Evolutionary conservation across 2,797 vertebrate genomes (phyloP).

Genomic region (Mormyrops attenuatus): DNA sequence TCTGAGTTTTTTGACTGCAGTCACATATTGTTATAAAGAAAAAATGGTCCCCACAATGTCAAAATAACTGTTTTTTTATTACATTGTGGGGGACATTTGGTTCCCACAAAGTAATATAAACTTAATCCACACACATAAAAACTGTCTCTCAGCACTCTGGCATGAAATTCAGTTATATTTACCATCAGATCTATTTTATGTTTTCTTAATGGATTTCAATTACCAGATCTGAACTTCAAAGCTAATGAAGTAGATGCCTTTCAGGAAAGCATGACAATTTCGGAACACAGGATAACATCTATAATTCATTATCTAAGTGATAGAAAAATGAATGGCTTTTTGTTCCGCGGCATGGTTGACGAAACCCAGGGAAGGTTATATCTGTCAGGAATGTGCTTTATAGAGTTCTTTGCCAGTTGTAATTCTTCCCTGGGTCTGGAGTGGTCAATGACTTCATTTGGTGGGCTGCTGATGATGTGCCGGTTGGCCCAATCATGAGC

Average conservation of each 20-base stretch:
- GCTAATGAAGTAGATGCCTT: slow-evolving; percentile 52
- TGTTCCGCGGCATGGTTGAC: slow-evolving; percentile 36
- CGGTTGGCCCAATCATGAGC: background rate
- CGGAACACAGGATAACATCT: slow-evolving; percentile 46
- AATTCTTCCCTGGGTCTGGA: background rate
- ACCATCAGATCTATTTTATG: slow-evolving; percentile 61
- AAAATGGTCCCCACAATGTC: background rate
- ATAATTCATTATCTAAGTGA: slow-evolving; percentile 52
- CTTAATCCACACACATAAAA: slow-evolving; percentile 19
- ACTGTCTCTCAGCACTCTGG: slow-evolving; percentile 66
- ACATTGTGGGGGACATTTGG: background rate
- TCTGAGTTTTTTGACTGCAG: background rate
- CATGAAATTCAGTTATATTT: slow-evolving; percentile 81
- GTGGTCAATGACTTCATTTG: background rate
- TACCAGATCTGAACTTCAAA: slow-evolving; percentile 56
- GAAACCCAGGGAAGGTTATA: slow-evolving; percentile 18
- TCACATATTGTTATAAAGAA: background rate
- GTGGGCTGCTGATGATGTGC: background rate
- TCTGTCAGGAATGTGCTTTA: slow-evolving; percentile 17
- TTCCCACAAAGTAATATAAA: background rate
- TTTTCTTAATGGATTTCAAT: slow-evolving; percentile 64
- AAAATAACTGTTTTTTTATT: background rate
- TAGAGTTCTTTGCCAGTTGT: background rate
- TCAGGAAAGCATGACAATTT: slow-evolving; percentile 49
- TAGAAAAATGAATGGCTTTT: slow-evolving; percentile 48